Evolutionary conservation across 2,888 invertebrate genomes (phyloP).

Genomic region (Sphecodes monilicornis): DNA sequence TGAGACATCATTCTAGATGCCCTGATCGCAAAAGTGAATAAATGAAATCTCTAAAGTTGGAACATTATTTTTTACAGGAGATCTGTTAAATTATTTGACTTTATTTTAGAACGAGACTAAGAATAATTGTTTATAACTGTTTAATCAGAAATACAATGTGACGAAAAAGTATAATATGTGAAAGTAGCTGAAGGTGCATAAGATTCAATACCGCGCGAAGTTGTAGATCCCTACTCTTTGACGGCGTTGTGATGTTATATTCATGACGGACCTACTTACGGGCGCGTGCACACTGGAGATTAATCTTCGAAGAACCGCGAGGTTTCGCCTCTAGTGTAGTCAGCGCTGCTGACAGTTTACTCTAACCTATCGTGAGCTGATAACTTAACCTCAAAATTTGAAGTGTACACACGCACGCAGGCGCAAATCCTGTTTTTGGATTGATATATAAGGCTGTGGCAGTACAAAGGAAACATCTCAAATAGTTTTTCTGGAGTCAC

Average conservation of each 20-base stretch:
- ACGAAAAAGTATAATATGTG: no score
- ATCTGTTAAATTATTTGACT: no score
- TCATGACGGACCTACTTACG: not conserved
- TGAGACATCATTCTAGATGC: no score
- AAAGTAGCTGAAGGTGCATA: no score
- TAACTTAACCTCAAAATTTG: constrained; percentile 66
- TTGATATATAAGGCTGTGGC: constrained; percentile 76
- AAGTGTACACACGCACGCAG: constrained; percentile 62
- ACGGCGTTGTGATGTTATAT: not conserved
- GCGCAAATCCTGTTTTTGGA: constrained; percentile 73
- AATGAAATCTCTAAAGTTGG: no score
- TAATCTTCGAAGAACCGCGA: not conserved
- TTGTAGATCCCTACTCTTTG: no score
- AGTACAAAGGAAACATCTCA: constrained; percentile 77
- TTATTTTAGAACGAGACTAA: no score
- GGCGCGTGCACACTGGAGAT: not conserved
- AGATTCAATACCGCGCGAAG: no score
- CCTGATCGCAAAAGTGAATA: no score
- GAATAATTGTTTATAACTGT: no score
- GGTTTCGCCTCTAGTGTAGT: not conserved
- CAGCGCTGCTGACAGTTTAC: not conserved
- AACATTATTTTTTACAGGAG: no score
- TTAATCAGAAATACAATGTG: no score
- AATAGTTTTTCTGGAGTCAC: constrained; percentile 74
- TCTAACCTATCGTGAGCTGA: constrained; percentile 54